These are phyloP conservation scores for Anodontia alba DNA, from an alignment of 2,888 invertebrate species.

Conservation along the genomic window DNA sequence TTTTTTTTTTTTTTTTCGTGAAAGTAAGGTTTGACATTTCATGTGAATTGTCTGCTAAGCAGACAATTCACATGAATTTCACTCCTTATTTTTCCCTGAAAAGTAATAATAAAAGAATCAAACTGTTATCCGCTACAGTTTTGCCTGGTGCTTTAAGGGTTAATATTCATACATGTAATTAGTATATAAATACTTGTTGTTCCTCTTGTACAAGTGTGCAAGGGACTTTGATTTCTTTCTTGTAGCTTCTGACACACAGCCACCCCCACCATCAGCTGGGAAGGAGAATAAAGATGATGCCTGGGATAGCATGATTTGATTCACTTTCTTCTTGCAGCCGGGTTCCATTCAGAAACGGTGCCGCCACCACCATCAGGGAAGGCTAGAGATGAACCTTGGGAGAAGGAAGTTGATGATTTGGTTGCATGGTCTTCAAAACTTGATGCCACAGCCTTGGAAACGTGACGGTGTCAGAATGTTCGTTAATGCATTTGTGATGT, in stretches of 20 bases:
- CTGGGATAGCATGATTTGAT: constrained; percentile 5
- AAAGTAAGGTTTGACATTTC: no score
- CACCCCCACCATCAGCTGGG: constrained; percentile 11
- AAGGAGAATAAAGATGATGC: not conserved
- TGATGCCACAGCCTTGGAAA: constrained; percentile 73
- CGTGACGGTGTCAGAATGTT: constrained; percentile 20
- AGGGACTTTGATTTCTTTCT: not conserved
- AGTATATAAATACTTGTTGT: no score
- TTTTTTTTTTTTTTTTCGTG: no score
- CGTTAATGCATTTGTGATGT: no score
- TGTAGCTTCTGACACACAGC: not conserved
- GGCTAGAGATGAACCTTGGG: constrained; percentile 75
- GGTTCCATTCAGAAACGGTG: constrained; percentile 56
- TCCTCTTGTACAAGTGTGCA: not conserved
- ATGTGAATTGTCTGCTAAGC: no score
- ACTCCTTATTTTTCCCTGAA: no score
- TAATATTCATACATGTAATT: no score
- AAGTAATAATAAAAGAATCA: no score
- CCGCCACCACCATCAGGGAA: constrained; percentile 50
- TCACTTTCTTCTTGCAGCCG: constrained; percentile 50
- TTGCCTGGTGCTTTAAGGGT: no score
- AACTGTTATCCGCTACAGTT: no score
- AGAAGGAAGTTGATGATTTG: constrained; percentile 82
- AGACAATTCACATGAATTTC: no score
- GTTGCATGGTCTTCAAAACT: constrained; percentile 82